These are phyloP conservation scores for Condylostylus longicornis DNA, from an alignment of 1,140 invertebrate genomes.

Conservation along the genomic window DNA sequence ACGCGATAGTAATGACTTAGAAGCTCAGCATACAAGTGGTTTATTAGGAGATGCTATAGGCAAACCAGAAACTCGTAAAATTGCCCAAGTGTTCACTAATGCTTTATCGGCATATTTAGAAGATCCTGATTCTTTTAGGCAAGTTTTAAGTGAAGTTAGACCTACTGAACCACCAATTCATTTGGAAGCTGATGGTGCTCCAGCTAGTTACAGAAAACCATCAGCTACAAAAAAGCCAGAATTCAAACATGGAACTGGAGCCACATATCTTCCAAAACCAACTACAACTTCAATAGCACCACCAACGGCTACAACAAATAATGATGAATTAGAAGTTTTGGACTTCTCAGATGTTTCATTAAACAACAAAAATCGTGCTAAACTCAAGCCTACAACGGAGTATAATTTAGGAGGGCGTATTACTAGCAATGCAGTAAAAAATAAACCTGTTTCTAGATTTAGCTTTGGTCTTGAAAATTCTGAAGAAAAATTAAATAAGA, in stretches of 20 bases:
- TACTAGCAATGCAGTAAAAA: constrained; percentile 12
- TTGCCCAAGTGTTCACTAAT: constrained; percentile 68
- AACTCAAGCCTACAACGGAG: constrained; percentile 20
- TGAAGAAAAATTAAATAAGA: constrained; percentile 7
- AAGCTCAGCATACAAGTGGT: constrained; percentile 12
- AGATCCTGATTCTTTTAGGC: constrained; percentile 61
- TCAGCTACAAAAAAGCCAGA: constrained; percentile 20
- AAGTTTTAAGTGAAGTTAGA: constrained; percentile 53
- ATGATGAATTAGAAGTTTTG: constrained; percentile 57
- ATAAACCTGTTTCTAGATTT: constrained; percentile 17
- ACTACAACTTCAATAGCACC: constrained; percentile 33
- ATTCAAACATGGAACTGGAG: constrained; percentile 24
- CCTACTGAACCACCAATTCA: constrained; percentile 55
- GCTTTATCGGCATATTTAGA: constrained; percentile 65
- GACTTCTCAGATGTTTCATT: constrained; percentile 53
- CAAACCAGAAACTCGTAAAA: constrained; percentile 51
- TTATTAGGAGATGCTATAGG: constrained; percentile 1
- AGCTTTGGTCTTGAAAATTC: constrained; percentile 13
- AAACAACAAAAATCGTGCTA: constrained; percentile 28
- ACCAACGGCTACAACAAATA: constrained; percentile 39
- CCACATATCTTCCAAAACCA: constrained; percentile 27
- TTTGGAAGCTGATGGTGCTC: too few species aligned
- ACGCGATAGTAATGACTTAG: constrained; percentile 37
- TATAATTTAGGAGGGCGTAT: neutral
- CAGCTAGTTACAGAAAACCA: constrained; percentile 10